A percentile compares a stretch with the other conserved stretches of the same genome.
Evolutionary conservation across 2,888 invertebrate species (phyloP).

Genomic region (Xestia c-nigrum): DNA sequence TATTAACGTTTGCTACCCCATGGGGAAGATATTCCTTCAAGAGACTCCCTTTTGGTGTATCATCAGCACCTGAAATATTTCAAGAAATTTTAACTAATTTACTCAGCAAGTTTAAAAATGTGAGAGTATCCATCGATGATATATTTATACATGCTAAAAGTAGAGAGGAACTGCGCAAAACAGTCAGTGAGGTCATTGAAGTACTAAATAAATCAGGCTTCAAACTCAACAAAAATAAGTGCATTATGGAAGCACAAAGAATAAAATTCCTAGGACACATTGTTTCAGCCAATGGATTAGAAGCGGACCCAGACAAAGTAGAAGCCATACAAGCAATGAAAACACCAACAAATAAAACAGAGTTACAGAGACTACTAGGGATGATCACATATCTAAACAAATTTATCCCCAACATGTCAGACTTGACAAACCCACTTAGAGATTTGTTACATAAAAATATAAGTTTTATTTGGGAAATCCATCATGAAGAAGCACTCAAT

Average conservation of each 20-base stretch:
- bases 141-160: too few species aligned
- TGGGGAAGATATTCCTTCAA: conserved; percentile 15
- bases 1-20: neutral
- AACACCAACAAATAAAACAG: conserved; percentile 1
- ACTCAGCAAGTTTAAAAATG: conserved; percentile 10
- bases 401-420: too few species aligned
- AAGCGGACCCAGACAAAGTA: conserved; percentile 12
- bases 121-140: too few species aligned
- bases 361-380: neutral
- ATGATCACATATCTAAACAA: neutral
- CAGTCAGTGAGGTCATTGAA: neutral
- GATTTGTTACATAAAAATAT: neutral
- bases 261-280: conserved; percentile 9
- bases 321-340: conserved; percentile 10
- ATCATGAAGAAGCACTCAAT: neutral
- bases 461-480: neutral
- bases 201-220: neutral
- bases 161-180: conserved; percentile 7
- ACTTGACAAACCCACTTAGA: too few species aligned
- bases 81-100: conserved; percentile 47
- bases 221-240: neutral
- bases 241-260: too few species aligned
- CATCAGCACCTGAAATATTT: conserved; percentile 32
- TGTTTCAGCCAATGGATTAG: conserved; percentile 8
- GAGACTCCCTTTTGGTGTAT: conserved; percentile 55